Evolutionary conservation across 2,113 vertebrate species (phyloP).

Genomic region (Callopanchax toddi): DNA sequence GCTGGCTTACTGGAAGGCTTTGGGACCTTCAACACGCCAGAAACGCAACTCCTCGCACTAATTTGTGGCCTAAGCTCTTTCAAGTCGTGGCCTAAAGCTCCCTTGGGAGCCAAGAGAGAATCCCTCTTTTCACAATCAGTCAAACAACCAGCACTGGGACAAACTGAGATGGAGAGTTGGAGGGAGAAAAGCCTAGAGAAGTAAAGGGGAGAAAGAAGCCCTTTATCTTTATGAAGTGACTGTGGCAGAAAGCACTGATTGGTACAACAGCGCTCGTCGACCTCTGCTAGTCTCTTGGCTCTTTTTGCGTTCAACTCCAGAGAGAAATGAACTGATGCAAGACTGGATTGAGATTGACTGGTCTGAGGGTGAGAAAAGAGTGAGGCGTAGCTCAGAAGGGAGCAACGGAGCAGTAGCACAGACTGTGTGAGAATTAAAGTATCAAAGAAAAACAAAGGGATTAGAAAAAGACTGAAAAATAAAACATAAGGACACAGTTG

Average conservation of each 20-base stretch:
- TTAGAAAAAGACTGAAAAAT: slow-evolving; percentile 5
- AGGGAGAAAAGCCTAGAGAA: slow-evolving; percentile 24
- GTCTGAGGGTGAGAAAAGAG: slow-evolving; percentile 35
- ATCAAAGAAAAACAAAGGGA: slow-evolving; percentile 12
- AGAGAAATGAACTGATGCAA: slow-evolving; percentile 70
- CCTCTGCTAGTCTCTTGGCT: slow-evolving; percentile 49
- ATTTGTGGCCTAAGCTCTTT: slow-evolving; percentile 51
- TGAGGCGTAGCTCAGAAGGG: slow-evolving; percentile 44
- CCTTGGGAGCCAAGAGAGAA: slow-evolving; percentile 29
- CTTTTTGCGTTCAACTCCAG: slow-evolving; percentile 31
- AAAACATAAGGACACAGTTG: too few relatives aligned
- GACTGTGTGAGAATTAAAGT: slow-evolving; percentile 19
- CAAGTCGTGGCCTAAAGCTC: slow-evolving; percentile 49
- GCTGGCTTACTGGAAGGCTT: slow-evolving; percentile 33
- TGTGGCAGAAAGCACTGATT: slow-evolving; percentile 68
- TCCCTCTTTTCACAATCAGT: slow-evolving; percentile 45
- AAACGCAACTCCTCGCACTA: slow-evolving; percentile 30
- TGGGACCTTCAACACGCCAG: slow-evolving; percentile 18
- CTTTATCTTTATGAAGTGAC: slow-evolving; percentile 68
- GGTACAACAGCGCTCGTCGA: slow-evolving; percentile 50
- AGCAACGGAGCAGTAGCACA: slow-evolving; percentile 28
- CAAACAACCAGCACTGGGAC: slow-evolving; percentile 39
- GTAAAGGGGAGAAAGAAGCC: slow-evolving; percentile 41
- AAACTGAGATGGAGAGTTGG: slow-evolving; percentile 38
- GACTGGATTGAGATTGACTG: slow-evolving; percentile 62